Evolutionary conservation across 2,113 vertebrate genomes (phyloP), one percentile per base, ranked within the genome.

Genomic region (Semnornis frantzii): DNA sequence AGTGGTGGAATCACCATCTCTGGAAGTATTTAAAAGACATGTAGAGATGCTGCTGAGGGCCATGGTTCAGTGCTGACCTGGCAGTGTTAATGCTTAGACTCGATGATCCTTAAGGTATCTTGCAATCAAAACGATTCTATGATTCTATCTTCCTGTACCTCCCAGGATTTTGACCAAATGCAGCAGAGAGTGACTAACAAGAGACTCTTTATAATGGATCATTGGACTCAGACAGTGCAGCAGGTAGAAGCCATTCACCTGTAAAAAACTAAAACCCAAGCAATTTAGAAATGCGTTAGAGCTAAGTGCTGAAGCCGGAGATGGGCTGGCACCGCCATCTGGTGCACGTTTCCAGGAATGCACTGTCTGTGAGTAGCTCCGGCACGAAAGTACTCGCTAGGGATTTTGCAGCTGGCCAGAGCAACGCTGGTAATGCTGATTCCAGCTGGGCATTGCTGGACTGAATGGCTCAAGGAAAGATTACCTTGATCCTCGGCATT

Each of bases 271-370:
- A 55, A 4, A 0, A 0, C 5, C 12, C 18, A 16, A 89, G 27
- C 31, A 55, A 18, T 52, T 15, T 72, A 21, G 50, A 3, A 30
- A 11, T 10, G 11, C 11, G 19, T 70, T 18, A 12, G 55, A 62
- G 11, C n/a, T 8, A 25, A 28, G 60, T 72, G 55, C 7, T 8
- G 64, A 63, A 54, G 57, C 69, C 37, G 28, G 42, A 91, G 33
- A 62, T 12, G 94, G 57, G 69, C 85, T 79, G 90, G 70, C 74
- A 65, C 12, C 3, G 95, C 96, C 96, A 72, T 8, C 96, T 97
- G 93, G 27, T 95, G 95, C 73, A 72, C 78, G 76, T 82, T 94
- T 24, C 21, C 31, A 28, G 92, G 55, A 94, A 95, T 69, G 81
- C 75, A 86, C 73, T 1, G 15, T 4, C 33, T 71, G 28, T 34